A percentile compares a stretch with the other conserved stretches of the same genome.
Evolutionary conservation across 37 sponge, comb jelly and placozoan genomes (phyloP).

Genomic region (Chondrosia reniformis): DNA sequence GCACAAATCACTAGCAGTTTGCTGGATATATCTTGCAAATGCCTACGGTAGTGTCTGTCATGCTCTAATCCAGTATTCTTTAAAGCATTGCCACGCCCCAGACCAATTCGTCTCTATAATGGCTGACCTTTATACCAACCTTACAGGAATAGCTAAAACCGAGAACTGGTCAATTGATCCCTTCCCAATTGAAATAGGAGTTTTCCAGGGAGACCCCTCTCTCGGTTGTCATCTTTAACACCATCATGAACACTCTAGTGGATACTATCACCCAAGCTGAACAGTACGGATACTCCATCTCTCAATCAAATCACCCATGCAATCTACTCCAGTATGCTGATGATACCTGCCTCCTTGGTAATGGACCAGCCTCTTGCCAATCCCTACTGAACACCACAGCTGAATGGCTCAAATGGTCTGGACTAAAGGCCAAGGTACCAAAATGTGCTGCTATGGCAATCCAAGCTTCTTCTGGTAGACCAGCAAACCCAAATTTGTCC

Average conservation of each 20-base stretch:
- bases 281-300: too few species aligned
- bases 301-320: neutral
- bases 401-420: slow-evolving; percentile 24
- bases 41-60: slow-evolving; percentile 39
- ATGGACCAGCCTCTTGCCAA: slow-evolving; percentile 28
- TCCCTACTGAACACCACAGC: neutral
- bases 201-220: slow-evolving; percentile 46
- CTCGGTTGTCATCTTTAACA: slow-evolving; percentile 37
- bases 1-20: slow-evolving; percentile 1
- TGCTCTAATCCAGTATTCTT: slow-evolving; percentile 19
- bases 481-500: slow-evolving; percentile 15
- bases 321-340: slow-evolving; percentile 31
- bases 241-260: slow-evolving; percentile 29
- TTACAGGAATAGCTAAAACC: slow-evolving; percentile 9
- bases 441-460: slow-evolving; percentile 26
- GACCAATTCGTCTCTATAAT: neutral
- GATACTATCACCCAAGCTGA: slow-evolving; percentile 12
- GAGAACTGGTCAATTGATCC: slow-evolving; percentile 5
- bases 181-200: slow-evolving; percentile 21
- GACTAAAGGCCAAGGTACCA: slow-evolving; percentile 27
- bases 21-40: slow-evolving; percentile 39
- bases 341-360: slow-evolving; percentile 17
- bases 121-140: neutral
- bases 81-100: slow-evolving; percentile 29
- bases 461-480: slow-evolving; percentile 7